These are phyloP conservation scores for Drosophila pandora DNA, from an alignment of 1,140 invertebrate genomes.

Conservation along the genomic window DNA sequence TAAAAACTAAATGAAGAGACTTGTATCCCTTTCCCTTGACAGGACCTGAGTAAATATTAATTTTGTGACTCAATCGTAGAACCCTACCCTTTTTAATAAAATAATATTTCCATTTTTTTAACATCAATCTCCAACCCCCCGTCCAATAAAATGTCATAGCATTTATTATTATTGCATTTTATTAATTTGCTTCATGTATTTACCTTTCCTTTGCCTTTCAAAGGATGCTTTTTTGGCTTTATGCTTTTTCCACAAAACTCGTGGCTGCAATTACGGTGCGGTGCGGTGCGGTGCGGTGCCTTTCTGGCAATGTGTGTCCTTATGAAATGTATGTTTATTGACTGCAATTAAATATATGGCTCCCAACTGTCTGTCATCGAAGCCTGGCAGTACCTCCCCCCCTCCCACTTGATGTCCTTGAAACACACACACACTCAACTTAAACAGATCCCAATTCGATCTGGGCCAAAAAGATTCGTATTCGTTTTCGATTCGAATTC, in stretches of 20 bases:
- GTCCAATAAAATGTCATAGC: background rate
- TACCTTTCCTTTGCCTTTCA: background rate
- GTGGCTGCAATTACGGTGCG: constrained; percentile 10
- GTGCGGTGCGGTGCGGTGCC: too few relatives aligned
- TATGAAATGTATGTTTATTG: constrained; percentile 29
- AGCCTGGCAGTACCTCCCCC: background rate
- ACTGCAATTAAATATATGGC: constrained; percentile 44
- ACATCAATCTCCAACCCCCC: background rate
- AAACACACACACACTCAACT: background rate
- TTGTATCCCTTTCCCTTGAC: too few relatives aligned
- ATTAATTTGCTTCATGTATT: background rate
- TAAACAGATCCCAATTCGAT: constrained; percentile 30
- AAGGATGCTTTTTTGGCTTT: constrained; percentile 4
- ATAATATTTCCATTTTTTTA: background rate
- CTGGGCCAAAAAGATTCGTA: constrained; percentile 23
- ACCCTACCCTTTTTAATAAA: background rate
- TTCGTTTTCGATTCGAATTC: constrained; percentile 32
- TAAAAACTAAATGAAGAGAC: too few relatives aligned
- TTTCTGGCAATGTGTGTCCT: background rate
- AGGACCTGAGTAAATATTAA: too few relatives aligned
- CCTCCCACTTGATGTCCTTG: background rate
- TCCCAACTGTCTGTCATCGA: constrained; percentile 26
- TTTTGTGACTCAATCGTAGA: too few relatives aligned
- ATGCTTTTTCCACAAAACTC: background rate
- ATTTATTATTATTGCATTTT: background rate